Evolutionary conservation across 2,797 vertebrate genomes (phyloP).

Genomic region (Paratrypauchen microcephalus): DNA sequence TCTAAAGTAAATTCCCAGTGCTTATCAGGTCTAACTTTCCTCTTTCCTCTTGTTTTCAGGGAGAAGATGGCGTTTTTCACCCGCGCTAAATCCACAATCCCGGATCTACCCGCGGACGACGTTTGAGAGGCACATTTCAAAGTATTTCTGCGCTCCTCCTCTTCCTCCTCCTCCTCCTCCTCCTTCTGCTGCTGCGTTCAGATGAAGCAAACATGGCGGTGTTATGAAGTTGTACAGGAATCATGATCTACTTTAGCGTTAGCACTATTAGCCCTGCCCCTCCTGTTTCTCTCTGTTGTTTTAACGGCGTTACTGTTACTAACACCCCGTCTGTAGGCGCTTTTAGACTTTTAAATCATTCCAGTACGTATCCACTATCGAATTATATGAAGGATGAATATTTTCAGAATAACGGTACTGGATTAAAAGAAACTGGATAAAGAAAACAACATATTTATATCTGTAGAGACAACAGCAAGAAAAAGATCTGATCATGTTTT

Average conservation of each 20-base stretch:
- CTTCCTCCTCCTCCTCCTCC: conserved; percentile 63
- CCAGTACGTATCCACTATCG: conserved; percentile 48
- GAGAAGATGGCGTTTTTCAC: conserved; percentile 99
- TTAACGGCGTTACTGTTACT: conserved; percentile 66
- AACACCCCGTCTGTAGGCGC: conserved; percentile 63
- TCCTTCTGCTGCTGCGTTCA: conserved; percentile 59
- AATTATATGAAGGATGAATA: conserved; percentile 7
- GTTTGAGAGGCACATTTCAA: conserved; percentile 83
- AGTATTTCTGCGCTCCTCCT: conserved; percentile 65
- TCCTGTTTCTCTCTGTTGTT: conserved; percentile 15
- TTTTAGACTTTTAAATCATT: conserved; percentile 58
- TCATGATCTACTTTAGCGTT: conserved; percentile 57
- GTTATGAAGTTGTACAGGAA: conserved; percentile 69
- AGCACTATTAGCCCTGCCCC: conserved; percentile 43
- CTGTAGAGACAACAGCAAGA: conserved; percentile 22
- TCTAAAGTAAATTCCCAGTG: not conserved
- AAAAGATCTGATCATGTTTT: not conserved
- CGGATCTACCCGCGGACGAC: conserved; percentile 87
- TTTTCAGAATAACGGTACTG: conserved; percentile 43
- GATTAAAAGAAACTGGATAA: conserved; percentile 10
- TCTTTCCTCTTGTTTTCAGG: conserved; percentile 63
- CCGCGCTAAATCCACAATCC: conserved; percentile 87
- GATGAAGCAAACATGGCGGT: conserved; percentile 64
- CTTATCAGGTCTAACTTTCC: not conserved
- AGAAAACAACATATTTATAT: not conserved